Percentiles rank a stretch among this genome's conserved stretches.
Conservation (phyloP, 2,888 invertebrate species). For the Uropetala carovei region DNA sequence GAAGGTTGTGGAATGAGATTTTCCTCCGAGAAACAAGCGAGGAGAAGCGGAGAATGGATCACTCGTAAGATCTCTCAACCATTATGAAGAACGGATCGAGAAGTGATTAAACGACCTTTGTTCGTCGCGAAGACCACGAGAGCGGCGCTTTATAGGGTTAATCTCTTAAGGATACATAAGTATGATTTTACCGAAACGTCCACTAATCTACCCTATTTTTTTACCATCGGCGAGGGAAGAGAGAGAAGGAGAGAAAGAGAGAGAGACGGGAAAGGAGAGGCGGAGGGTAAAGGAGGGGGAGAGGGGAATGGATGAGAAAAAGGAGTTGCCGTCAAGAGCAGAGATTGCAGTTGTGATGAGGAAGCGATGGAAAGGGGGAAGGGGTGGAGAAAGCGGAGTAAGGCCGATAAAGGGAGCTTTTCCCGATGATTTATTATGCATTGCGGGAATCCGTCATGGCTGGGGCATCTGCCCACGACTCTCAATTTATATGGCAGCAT, state of each 20-base stretch:
- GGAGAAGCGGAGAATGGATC: background rate
- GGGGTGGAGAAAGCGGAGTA: background rate
- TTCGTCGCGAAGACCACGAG: background rate
- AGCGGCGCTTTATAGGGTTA: background rate
- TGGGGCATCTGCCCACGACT: conserved; percentile 25
- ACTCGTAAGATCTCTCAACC: background rate
- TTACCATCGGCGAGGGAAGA: background rate
- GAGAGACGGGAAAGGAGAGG: background rate
- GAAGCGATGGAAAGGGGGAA: conserved; percentile 1
- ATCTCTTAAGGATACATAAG: too few relatives aligned
- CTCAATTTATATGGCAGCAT: conserved; percentile 32
- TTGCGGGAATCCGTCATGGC: conserved; percentile 35
- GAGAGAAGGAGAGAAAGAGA: background rate
- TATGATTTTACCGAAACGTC: background rate
- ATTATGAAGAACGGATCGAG: background rate
- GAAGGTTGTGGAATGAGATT: background rate
- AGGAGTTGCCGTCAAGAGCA: conserved; percentile 35
- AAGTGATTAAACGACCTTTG: background rate
- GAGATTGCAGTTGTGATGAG: conserved; percentile 35
- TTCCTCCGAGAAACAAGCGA: background rate
- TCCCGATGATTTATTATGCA: conserved; percentile 35
- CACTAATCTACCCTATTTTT: background rate
- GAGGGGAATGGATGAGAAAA: conserved; percentile 25
- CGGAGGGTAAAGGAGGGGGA: background rate
- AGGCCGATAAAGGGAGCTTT: conserved; percentile 33